Evolutionary conservation across 2,797 vertebrate species (phyloP).

Genomic region (Prionace glauca): DNA sequence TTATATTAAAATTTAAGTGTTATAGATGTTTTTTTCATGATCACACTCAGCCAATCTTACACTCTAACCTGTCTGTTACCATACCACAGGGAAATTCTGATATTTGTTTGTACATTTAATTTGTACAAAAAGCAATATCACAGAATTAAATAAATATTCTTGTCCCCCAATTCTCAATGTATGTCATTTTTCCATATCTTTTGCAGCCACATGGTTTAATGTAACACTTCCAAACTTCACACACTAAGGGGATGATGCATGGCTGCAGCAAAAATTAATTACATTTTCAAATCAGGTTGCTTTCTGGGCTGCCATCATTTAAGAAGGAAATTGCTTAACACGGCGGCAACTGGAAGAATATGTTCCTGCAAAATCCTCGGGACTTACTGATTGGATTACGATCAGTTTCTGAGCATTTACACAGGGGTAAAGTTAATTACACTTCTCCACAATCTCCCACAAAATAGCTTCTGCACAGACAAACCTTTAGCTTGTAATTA

Average conservation of each 20-base stretch:
- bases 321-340: background rate
- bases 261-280: background rate
- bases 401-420: background rate
- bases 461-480: background rate
- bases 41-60: background rate
- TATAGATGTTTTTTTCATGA: background rate
- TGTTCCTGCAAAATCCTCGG: background rate
- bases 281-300: background rate
- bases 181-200: slow-evolving; percentile 2
- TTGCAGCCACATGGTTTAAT: background rate
- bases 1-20: background rate
- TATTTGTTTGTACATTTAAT: background rate
- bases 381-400: background rate
- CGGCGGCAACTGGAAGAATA: background rate
- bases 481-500: background rate
- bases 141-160: background rate
- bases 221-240: background rate
- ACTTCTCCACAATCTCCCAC: background rate
- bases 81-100: background rate
- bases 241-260: background rate
- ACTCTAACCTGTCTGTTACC: background rate
- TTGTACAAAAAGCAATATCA: background rate
- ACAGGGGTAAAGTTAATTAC: background rate
- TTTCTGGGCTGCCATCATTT: background rate
- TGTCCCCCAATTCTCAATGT: background rate